These are phyloP conservation scores for Cichlasoma orientale DNA, from an alignment of 2,797 vertebrate species.

Conservation along the genomic window DNA sequence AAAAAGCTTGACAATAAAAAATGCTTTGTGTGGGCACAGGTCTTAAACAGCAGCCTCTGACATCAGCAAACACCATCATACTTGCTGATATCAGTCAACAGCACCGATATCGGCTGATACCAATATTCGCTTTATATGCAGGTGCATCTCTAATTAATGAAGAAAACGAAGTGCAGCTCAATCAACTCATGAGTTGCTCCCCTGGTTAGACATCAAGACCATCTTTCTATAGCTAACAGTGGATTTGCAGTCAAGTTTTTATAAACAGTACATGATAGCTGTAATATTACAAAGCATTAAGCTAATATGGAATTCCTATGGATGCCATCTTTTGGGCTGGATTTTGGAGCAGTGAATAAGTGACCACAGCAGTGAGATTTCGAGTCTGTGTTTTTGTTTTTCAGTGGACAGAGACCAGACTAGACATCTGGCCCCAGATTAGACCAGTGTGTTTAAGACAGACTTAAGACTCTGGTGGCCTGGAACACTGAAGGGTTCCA, in stretches of 20 bases:
- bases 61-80: background rate
- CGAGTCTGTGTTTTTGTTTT: slow-evolving; percentile 42
- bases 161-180: background rate
- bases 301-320: background rate
- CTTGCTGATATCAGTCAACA: background rate
- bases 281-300: background rate
- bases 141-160: background rate
- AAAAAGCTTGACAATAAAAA: too few relatives aligned
- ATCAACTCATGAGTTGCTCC: background rate
- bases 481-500: slow-evolving; percentile 74
- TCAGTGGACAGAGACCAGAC: slow-evolving; percentile 66
- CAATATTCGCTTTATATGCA: rapidly evolving
- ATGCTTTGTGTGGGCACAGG: background rate
- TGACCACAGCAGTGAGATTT: slow-evolving; percentile 6
- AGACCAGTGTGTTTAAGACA: slow-evolving; percentile 76
- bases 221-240: background rate
- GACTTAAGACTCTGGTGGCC: slow-evolving; percentile 77
- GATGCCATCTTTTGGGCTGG: background rate
- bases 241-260: background rate
- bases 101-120: background rate
- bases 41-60: background rate
- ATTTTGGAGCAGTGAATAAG: background rate
- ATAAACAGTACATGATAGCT: background rate
- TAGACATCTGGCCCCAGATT: slow-evolving; percentile 78
- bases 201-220: background rate